phyloP scores from a whole-genome alignment of 2,113 vertebrate species.

The Pseudorasbora parva region DNA sequence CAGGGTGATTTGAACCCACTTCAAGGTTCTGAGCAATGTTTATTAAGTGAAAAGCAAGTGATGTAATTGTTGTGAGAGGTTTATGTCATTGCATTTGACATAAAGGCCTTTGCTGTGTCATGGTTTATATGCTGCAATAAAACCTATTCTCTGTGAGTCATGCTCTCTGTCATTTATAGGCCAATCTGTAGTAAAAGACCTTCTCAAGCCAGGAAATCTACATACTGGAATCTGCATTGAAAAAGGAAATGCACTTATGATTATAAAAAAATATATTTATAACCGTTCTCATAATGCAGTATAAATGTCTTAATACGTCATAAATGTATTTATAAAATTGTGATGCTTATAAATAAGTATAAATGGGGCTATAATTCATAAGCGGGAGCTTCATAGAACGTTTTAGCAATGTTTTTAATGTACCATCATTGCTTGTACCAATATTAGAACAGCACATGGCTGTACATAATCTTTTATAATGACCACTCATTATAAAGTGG shows the following conservation, averaged over 20 bases:
- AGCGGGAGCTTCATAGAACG: no score
- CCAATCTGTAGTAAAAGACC: not conserved
- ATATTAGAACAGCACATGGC: not conserved
- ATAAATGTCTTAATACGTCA: no score
- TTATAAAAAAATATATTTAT: no score
- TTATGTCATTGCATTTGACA: not conserved
- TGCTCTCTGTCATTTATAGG: not conserved
- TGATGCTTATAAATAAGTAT: no score
- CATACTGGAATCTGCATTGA: no score
- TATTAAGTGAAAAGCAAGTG: not conserved
- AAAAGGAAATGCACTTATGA: no score
- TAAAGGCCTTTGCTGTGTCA: conserved; percentile 8
- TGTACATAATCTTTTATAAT: not conserved
- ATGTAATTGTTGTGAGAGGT: conserved; percentile 6
- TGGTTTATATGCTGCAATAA: conserved; percentile 37
- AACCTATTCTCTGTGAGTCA: conserved; percentile 19
- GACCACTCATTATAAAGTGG: not conserved
- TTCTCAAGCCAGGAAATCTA: not conserved
- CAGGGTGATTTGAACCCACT: not conserved
- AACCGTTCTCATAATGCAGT: no score
- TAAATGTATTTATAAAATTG: no score
- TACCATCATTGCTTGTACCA: not conserved
- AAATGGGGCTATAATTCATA: no score
- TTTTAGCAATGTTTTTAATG: not conserved
- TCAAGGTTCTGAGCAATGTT: conserved; percentile 9